Evolutionary conservation across 2,797 vertebrate species (phyloP).

Genomic region (Gastrophryne carolinensis): DNA sequence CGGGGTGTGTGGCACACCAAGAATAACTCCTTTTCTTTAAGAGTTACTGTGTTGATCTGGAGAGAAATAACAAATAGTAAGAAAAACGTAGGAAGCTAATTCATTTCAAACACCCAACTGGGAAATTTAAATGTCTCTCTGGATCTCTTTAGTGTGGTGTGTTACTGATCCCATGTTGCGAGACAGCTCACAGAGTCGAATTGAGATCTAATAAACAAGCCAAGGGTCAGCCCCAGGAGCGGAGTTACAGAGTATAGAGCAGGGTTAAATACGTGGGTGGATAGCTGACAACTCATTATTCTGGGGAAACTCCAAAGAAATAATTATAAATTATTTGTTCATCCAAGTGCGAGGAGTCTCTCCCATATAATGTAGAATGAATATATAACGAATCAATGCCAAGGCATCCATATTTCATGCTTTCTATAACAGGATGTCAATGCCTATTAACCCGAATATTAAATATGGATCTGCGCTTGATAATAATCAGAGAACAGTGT

Average conservation of each 20-base stretch:
- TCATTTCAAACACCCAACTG: too few species aligned
- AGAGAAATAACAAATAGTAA: too few species aligned
- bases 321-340: not conserved
- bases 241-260: not conserved
- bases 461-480: not conserved
- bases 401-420: not conserved
- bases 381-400: not conserved
- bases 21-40: too few species aligned
- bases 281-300: not conserved
- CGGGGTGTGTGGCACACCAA: too few species aligned
- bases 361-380: not conserved
- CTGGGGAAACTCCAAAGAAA: not conserved
- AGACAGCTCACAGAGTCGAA: too few species aligned
- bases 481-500: not conserved
- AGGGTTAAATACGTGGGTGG: not conserved
- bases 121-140: too few species aligned
- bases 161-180: too few species aligned
- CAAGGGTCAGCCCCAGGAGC: not conserved
- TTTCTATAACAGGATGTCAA: not conserved
- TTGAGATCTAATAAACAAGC: too few species aligned
- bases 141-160: too few species aligned
- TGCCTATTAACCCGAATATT: constrained; percentile 12
- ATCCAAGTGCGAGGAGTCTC: not conserved
- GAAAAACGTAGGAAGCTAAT: too few species aligned
- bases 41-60: too few species aligned